Base-by-base conservation (phyloP, 2,113 vertebrate genomes). In the Cyrtonyx montezumae region DNA sequence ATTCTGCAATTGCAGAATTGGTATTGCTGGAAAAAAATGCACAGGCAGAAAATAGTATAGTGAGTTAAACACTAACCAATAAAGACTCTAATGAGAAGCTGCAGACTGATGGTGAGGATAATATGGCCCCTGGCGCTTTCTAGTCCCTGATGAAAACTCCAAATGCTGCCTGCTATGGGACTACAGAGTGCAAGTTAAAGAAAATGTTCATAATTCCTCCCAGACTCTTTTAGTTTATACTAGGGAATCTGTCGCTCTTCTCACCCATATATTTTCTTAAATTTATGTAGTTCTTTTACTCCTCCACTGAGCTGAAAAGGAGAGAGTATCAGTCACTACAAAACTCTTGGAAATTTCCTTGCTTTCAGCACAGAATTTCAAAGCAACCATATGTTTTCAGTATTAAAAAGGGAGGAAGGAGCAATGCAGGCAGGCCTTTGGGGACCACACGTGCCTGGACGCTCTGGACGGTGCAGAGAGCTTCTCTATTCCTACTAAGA, bases 41-140 rank as follows among this genome's bases (percentile, higher is more conserved):
- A 23, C 17, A 37, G 37, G 48, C 22, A 76, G 42, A 59, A 63
- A 76, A 8, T 0, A 0, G 4, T 14, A 5, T 12, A 3, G 16
- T 17, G 62, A 80, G 55, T 34, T 9, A 22, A 4, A 13, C 8
- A 36, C 28, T 26, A 86, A 79, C 26, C 13, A 26, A 23, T 32
- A 37, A 36, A 55, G 12, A 8, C 26, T 75, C 62, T 42, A 21
- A 34, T 16, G 28, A 46, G 63, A 34, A 59, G 32, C 62, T 79
- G 34, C 46, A 70, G 51, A 49, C 21, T 32, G 32, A 6, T 4
- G 16, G 2, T 49, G 34, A 53, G 42, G 28, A 14, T 0, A 0
- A 11, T 30, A 19, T 0, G 0, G 18, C 11, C 73, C 58, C 76
- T 11, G 20, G 51, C 30, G 23, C 13, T 89, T 32, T 84, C 7